These are phyloP conservation scores for Elymnias hypermnestra DNA, from an alignment of 1,140 invertebrate genomes.

Conservation along the genomic window DNA sequence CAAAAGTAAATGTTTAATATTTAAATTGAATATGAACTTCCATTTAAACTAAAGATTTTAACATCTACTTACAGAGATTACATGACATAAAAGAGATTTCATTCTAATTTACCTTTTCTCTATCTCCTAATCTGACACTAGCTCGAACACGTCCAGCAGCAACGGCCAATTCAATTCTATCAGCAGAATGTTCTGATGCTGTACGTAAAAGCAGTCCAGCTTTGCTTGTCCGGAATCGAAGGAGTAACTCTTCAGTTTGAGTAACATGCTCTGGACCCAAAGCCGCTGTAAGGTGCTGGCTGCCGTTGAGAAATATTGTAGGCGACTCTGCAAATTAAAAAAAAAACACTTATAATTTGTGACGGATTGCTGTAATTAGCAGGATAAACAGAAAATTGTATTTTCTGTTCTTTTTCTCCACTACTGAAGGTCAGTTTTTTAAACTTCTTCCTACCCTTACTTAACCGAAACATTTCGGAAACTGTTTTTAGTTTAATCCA, in stretches of 20 bases:
- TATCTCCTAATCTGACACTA: conserved; percentile 88
- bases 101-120: conserved; percentile 83
- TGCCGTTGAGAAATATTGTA: conserved; percentile 91
- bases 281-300: conserved; percentile 88
- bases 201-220: conserved; percentile 86
- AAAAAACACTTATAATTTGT: no score
- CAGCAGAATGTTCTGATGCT: conserved; percentile 84
- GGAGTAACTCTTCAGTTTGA: conserved; percentile 93
- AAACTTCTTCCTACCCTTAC: no score
- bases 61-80: no score
- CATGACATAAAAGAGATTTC: not conserved
- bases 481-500: no score
- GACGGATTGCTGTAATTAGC: no score
- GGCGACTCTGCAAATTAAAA: conserved; percentile 88
- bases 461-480: no score
- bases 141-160: conserved; percentile 88
- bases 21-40: no score
- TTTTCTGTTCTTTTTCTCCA: no score
- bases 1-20: no score
- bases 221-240: conserved; percentile 91
- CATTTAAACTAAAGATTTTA: no score
- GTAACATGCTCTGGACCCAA: conserved; percentile 88
- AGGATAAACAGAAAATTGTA: no score
- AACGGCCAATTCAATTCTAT: conserved; percentile 89
- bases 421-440: no score